A percentile compares a stretch with the other conserved stretches of the same genome.
Conservation (phyloP, 2,113 vertebrate species). For the Sinocyclocheilus anophthalmus region DNA sequence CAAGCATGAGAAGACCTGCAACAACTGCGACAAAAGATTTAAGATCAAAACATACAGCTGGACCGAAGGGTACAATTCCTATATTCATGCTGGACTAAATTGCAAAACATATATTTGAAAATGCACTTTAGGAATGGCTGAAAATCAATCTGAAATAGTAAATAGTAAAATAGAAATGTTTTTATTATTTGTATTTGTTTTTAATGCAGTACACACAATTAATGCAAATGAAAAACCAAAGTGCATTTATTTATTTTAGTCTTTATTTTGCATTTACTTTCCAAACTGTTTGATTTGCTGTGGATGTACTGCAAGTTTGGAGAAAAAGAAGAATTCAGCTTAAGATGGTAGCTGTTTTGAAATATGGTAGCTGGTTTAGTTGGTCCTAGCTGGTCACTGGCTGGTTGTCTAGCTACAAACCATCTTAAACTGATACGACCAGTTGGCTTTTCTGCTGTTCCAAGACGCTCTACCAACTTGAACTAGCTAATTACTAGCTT, state of each 20-base stretch:
- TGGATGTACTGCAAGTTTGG: not conserved
- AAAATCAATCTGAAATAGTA: not conserved
- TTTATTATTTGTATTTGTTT: not conserved
- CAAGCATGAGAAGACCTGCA: constrained; percentile 98
- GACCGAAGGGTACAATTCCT: not conserved
- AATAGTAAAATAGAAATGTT: no score
- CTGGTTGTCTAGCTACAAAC: not conserved
- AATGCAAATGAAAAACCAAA: not conserved
- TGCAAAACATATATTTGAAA: not conserved
- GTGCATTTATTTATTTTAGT: not conserved
- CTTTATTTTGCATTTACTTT: not conserved
- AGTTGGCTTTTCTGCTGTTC: not conserved
- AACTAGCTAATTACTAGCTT: not conserved
- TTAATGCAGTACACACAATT: not conserved
- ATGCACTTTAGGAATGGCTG: not conserved
- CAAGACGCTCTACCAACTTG: not conserved
- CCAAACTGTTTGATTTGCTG: not conserved
- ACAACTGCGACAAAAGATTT: constrained; percentile 85
- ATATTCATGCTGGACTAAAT: not conserved
- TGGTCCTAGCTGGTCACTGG: not conserved
- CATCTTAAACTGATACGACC: not conserved
- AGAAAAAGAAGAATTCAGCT: not conserved
- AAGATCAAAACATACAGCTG: constrained; percentile 15
- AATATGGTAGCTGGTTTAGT: not conserved
- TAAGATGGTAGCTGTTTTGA: not conserved